Evolutionary conservation across 1,140 invertebrate genomes (phyloP).

Genomic region (Cheumatopsyche charites): DNA sequence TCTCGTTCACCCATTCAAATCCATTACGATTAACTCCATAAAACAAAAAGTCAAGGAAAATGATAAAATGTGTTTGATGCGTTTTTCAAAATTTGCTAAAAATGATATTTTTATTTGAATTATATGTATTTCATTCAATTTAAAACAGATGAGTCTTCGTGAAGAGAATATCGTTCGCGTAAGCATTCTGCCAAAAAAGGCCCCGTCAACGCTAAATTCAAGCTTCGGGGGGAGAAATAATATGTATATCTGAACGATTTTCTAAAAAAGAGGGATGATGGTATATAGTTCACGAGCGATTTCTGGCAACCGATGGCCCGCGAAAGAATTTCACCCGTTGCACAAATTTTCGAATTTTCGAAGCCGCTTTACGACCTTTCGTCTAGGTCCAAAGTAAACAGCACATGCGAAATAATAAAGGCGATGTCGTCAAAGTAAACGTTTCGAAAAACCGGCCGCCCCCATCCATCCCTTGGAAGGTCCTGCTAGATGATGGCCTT

Average conservation of each 20-base stretch:
- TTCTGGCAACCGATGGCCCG: background rate
- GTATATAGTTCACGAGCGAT: constrained; percentile 4
- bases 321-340: constrained; percentile 22
- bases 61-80: too few relatives aligned
- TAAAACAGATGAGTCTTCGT: constrained; percentile 15
- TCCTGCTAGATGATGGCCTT: constrained; percentile 18
- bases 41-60: too few relatives aligned
- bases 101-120: too few relatives aligned
- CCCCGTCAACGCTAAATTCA: background rate
- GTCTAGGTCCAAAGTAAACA: constrained; percentile 10
- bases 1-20: too few relatives aligned
- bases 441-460: constrained; percentile 1
- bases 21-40: too few relatives aligned
- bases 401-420: constrained; percentile 35
- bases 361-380: constrained; percentile 12
- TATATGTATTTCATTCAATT: constrained; percentile 4
- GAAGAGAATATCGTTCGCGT: constrained; percentile 10
- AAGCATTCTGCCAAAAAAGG: background rate
- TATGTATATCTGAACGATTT: background rate
- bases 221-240: too few relatives aligned
- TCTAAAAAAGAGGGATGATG: background rate
- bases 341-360: constrained; percentile 26
- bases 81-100: too few relatives aligned
- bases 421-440: constrained; percentile 29
- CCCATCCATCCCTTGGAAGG: background rate